Evolutionary conservation across 2,888 invertebrate species (phyloP).

Genomic region (Erebia ligea): DNA sequence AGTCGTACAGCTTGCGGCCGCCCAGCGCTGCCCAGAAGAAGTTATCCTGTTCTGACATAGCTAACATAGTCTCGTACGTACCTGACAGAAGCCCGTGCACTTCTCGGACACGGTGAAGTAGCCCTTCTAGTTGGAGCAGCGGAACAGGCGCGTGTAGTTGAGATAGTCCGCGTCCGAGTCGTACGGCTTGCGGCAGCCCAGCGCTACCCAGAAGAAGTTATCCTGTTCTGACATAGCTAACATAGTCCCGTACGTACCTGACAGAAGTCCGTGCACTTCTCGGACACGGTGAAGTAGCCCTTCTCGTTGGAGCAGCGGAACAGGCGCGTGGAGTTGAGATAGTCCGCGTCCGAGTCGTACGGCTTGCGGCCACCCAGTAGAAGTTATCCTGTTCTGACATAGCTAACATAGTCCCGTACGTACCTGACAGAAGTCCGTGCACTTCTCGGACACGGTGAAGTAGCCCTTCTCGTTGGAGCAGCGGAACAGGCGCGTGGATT

Average conservation of each 20-base stretch:
- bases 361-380: conserved; percentile 85
- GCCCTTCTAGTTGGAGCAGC: conserved; percentile 99
- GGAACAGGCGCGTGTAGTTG: conserved; percentile 95
- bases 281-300: conserved; percentile 85
- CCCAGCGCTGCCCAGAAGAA: neutral
- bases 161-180: conserved; percentile 95
- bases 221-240: no score
- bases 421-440: conserved; percentile 84
- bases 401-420: neutral
- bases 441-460: conserved; percentile 99
- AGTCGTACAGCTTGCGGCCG: conserved; percentile 93
- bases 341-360: conserved; percentile 94
- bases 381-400: no score
- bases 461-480: conserved; percentile 99
- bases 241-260: neutral
- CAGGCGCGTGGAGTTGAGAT: conserved; percentile 95
- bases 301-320: conserved; percentile 99
- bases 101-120: conserved; percentile 85
- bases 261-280: conserved; percentile 91
- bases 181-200: conserved; percentile 89
- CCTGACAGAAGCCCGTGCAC: conserved; percentile 86
- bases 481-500: conserved; percentile 95
- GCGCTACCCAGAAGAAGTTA: neutral
- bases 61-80: neutral
- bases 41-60: no score